Conservation (phyloP, 2,888 invertebrate genomes). For the Drosophila cyrtoloma region DNA sequence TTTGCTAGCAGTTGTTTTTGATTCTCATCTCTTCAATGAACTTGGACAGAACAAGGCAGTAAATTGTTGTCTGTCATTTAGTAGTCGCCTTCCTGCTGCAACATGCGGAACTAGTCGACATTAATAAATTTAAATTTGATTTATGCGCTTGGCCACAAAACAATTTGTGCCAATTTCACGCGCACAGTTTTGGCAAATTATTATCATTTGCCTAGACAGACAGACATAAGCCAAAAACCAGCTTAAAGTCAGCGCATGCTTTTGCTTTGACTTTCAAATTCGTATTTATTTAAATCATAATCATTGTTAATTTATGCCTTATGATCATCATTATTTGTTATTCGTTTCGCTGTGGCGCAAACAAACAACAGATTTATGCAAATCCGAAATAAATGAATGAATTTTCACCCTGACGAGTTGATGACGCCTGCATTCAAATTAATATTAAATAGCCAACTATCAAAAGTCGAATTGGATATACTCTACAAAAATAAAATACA, state of each 20-base stretch:
- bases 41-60: slow-evolving; percentile 31
- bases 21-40: slow-evolving; percentile 14
- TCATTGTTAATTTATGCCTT: slow-evolving; percentile 51
- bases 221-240: slow-evolving; percentile 34
- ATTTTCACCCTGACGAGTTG: slow-evolving; percentile 41
- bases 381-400: slow-evolving; percentile 55
- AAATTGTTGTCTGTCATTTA: slow-evolving; percentile 11
- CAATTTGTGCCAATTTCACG: slow-evolving; percentile 48
- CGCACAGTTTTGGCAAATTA: slow-evolving; percentile 15
- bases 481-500: not conserved
- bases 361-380: slow-evolving; percentile 61
- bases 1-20: not conserved
- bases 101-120: slow-evolving; percentile 47
- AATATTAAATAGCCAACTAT: slow-evolving; percentile 13
- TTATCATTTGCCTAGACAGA: slow-evolving; percentile 28
- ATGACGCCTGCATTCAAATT: slow-evolving; percentile 59
- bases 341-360: slow-evolving; percentile 32
- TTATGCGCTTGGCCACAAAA: slow-evolving; percentile 28
- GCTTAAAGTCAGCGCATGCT: slow-evolving; percentile 24
- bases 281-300: not conserved
- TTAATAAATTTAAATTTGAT: slow-evolving; percentile 50
- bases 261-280: slow-evolving; percentile 19
- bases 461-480: not conserved
- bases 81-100: slow-evolving; percentile 40
- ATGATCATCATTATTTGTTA: slow-evolving; percentile 36